phyloP scores from a whole-genome alignment of 1,140 invertebrate genomes.

The Manduca sexta region DNA sequence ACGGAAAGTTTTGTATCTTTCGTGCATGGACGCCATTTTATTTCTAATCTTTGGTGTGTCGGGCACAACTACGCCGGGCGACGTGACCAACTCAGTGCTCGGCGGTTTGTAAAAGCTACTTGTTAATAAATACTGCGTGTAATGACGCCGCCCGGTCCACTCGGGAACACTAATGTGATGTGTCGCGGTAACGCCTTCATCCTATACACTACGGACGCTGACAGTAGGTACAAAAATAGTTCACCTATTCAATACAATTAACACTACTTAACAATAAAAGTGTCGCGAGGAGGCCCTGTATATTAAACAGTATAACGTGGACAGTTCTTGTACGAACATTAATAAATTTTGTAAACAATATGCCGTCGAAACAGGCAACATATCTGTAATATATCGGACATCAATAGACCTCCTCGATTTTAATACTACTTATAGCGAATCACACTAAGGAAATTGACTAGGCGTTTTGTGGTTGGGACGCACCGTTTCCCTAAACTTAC shows the following conservation, averaged over 20 bases:
- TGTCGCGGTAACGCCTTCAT: slow-evolving; percentile 63
- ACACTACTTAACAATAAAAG: slow-evolving; percentile 70
- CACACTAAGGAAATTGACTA: slow-evolving; percentile 73
- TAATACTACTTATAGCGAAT: slow-evolving; percentile 67
- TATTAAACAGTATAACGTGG: neutral
- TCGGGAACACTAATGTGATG: slow-evolving; percentile 34
- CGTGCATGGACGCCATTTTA: slow-evolving; percentile 51
- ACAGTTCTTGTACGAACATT: slow-evolving; percentile 2
- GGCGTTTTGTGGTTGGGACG: slow-evolving; percentile 61
- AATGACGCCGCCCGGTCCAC: slow-evolving; percentile 33
- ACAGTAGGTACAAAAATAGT: slow-evolving; percentile 70
- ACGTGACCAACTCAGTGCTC: slow-evolving; percentile 29
- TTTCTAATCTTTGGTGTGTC: slow-evolving; percentile 69
- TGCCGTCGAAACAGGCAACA: slow-evolving; percentile 1
- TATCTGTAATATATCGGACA: slow-evolving; percentile 10
- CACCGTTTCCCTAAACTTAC: slow-evolving; percentile 22
- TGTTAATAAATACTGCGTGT: slow-evolving; percentile 24
- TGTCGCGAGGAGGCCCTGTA: slow-evolving; percentile 51
- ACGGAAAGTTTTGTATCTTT: neutral
- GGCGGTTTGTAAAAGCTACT: too few relatives aligned
- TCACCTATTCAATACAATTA: slow-evolving; percentile 71
- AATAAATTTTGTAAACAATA: neutral
- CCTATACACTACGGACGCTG: slow-evolving; percentile 62
- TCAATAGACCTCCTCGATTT: slow-evolving; percentile 38
- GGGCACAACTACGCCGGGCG: slow-evolving; percentile 49